Evolutionary conservation across 2,888 invertebrate genomes (phyloP).

Genomic region (Sceliomorpha sp.): DNA sequence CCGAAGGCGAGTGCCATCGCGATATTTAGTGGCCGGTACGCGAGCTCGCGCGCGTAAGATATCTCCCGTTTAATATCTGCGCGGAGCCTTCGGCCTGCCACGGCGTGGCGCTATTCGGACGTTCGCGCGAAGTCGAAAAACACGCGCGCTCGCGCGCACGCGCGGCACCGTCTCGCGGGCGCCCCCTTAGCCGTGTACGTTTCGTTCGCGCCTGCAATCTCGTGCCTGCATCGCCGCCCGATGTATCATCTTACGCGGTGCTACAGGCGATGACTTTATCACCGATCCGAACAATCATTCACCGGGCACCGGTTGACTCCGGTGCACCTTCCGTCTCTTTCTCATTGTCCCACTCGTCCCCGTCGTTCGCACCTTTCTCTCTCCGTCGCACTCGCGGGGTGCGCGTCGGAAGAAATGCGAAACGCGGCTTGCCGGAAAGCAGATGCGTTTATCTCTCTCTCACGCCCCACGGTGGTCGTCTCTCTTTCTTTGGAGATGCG

Average conservation of each 20-base stretch:
- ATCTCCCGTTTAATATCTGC: slow-evolving; percentile 67
- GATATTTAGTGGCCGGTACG: slow-evolving; percentile 65
- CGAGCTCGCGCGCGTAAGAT: slow-evolving; percentile 56
- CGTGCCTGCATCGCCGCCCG: slow-evolving; percentile 74
- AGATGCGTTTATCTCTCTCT: no score
- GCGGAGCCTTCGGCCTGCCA: slow-evolving; percentile 36
- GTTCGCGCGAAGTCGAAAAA: no score
- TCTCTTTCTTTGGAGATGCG: slow-evolving; percentile 40
- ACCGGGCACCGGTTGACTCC: slow-evolving; percentile 61
- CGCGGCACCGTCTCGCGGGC: slow-evolving; percentile 10
- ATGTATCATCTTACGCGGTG: slow-evolving; percentile 80
- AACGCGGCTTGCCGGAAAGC: slow-evolving; percentile 34
- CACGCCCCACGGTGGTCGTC: no score
- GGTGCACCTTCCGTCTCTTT: slow-evolving; percentile 40
- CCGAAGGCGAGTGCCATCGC: slow-evolving; percentile 55
- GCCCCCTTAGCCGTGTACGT: neutral
- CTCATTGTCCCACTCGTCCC: slow-evolving; percentile 46
- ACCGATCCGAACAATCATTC: slow-evolving; percentile 77
- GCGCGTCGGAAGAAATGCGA: slow-evolving; percentile 45
- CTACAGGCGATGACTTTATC: slow-evolving; percentile 80
- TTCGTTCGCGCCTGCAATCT: slow-evolving; percentile 66
- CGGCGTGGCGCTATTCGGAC: slow-evolving; percentile 27
- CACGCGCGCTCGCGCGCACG: slow-evolving; percentile 19
- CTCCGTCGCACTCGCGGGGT: no score
- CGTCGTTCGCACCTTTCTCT: slow-evolving; percentile 20